Evolutionary conservation across 2,888 invertebrate species (phyloP), one percentile per base, ranked within the genome.

Genomic region (Psococerastis gibbosa): DNA sequence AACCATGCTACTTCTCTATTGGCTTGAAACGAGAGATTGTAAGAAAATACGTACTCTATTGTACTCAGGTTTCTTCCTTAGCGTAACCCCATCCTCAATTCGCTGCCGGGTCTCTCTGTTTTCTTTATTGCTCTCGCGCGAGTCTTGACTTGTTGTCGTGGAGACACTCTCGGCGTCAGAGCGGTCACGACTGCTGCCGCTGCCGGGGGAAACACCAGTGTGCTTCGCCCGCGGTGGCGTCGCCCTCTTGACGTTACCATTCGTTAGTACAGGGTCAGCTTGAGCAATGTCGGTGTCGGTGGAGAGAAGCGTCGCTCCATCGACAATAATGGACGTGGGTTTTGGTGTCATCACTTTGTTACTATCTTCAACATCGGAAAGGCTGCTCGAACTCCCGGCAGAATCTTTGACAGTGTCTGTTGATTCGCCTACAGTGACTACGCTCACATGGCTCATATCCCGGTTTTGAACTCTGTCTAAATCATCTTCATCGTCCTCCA

Each of bases 381-480:
- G n/a, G 57, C 54, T 32, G 69, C 69, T 23, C 81, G 81, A 60
- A 82, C 83, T 52, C 8, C 27, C 27, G 6, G 27, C 27, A 6
- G 27, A 27, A 11, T 27, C 27, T 27, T 78, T 75, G 4, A 75
- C 75, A 57, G 75, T 75, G 22, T 81, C 78, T 48, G 64, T 65
- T 54, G 80, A 79, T 54, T 79, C 78, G 42, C 87, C 88, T 13
- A 89, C 87, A 22, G 84, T 84, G 48, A 89, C 87, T 46, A 89
- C 88, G 0, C 88, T 88, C 45, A 89, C 87, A 63, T 89, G 88
- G 57, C 85, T 87, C 50, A 82, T 85, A 60, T 88, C 87, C 60
- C 73, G 53, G 20, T 64, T 52, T 35, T 57, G 52, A 17, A 66
- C 63, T 23, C 55, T 52, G 35, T 57, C 53, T 50, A 59, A 64